phyloP scores from a whole-genome alignment of 2,113 vertebrate species.

The Ceyx cyanopectus region DNA sequence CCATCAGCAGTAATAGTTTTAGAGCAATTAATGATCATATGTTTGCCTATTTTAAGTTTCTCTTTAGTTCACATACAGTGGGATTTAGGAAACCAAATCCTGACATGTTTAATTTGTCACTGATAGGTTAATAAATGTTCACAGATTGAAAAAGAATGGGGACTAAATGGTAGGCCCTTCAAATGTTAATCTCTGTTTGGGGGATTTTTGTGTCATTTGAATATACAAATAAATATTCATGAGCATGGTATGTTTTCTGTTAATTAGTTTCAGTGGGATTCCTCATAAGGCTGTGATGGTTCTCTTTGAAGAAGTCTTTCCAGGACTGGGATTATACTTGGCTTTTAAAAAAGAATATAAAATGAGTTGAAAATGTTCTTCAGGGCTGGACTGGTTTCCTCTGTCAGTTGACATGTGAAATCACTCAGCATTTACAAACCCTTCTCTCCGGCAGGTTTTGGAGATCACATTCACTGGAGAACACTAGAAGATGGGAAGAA shows the following conservation, averaged over 20 bases:
- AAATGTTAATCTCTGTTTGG: background rate
- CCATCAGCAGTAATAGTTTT: background rate
- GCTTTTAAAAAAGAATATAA: background rate
- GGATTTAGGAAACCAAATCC: background rate
- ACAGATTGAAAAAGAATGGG: background rate
- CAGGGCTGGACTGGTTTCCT: background rate
- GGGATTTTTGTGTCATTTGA: background rate
- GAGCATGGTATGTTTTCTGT: background rate
- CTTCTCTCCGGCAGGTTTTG: constrained; percentile 86
- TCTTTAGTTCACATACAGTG: background rate
- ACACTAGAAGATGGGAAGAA: constrained; percentile 94
- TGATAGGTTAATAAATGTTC: background rate
- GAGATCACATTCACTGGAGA: constrained; percentile 96
- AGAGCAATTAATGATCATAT: background rate
- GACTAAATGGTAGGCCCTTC: background rate
- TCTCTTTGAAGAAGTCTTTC: background rate
- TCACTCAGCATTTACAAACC: constrained; percentile 31
- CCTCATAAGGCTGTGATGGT: background rate
- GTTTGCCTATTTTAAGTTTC: background rate
- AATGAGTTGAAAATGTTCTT: background rate
- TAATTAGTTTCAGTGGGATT: constrained; percentile 58
- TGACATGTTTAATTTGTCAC: constrained; percentile 1
- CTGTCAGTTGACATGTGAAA: background rate
- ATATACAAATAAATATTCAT: background rate
- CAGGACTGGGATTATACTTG: background rate